A percentile compares a stretch with the other conserved stretches of the same genome.
phyloP scores from a whole-genome alignment of 2,113 vertebrate genomes.

The Machaerirhynchus nigripectus region DNA sequence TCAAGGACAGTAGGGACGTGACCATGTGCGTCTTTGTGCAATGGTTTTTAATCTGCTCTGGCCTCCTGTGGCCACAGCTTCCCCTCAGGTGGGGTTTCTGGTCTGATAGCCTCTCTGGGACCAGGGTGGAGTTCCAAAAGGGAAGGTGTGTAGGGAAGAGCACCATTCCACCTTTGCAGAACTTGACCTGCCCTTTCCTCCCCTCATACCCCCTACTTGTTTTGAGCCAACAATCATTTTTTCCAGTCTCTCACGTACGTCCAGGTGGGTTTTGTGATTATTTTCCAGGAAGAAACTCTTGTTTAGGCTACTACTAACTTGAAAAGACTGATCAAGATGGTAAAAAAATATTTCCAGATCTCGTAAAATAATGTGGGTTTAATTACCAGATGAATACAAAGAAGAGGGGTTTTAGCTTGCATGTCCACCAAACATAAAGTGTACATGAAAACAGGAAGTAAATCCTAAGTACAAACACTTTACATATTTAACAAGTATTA shows the following conservation, averaged over 20 bases:
- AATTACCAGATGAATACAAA: not conserved
- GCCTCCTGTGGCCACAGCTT: not conserved
- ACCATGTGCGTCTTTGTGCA: accelerated
- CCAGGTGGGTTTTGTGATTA: not conserved
- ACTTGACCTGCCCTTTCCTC: not conserved
- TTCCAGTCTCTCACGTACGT: not conserved
- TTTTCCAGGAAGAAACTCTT: not conserved
- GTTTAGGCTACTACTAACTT: not conserved
- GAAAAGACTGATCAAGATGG: not conserved
- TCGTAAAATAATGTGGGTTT: not conserved
- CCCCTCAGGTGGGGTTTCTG: not conserved
- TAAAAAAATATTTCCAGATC: not conserved
- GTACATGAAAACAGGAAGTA: not conserved
- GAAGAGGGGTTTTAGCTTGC: not conserved
- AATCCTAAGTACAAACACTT: not conserved
- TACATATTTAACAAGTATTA: not conserved
- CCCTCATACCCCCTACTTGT: no score
- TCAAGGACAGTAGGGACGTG: no score
- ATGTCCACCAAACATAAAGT: not conserved
- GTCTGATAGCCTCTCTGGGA: not conserved
- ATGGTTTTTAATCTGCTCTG: not conserved
- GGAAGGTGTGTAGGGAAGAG: not conserved
- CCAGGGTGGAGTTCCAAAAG: not conserved
- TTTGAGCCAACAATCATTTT: not conserved
- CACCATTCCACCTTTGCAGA: not conserved